Evolutionary conservation across 2,113 vertebrate genomes (phyloP).

Genomic region (Vulpes vulpes): DNA sequence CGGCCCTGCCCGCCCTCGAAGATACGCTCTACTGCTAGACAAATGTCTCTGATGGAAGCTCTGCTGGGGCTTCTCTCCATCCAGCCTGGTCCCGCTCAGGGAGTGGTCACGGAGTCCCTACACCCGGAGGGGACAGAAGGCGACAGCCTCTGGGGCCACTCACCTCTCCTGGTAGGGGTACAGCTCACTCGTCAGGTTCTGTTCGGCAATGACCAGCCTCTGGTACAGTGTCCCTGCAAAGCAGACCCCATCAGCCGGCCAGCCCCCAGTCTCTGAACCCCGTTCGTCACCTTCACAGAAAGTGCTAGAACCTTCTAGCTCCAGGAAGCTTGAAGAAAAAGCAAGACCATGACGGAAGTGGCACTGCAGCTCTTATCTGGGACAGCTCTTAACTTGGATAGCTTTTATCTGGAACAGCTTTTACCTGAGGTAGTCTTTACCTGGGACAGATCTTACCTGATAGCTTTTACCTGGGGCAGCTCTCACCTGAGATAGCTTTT

Average conservation of each 20-base stretch:
- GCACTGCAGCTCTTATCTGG: conserved; percentile 87
- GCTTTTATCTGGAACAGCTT: background rate
- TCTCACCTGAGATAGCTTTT: fast-evolving
- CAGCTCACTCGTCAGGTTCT: conserved; percentile 90
- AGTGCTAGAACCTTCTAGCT: background rate
- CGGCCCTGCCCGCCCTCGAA: background rate
- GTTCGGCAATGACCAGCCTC: conserved; percentile 92
- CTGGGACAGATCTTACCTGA: too few relatives aligned
- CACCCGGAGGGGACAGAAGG: background rate
- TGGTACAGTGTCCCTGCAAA: conserved; percentile 91
- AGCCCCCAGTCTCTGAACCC: background rate
- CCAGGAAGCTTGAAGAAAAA: background rate
- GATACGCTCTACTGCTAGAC: fast-evolving
- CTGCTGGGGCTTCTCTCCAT: background rate
- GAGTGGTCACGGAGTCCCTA: background rate
- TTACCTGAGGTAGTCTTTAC: background rate
- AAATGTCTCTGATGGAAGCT: background rate
- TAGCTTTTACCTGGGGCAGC: too few relatives aligned
- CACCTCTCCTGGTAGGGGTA: conserved; percentile 93
- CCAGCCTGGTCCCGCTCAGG: background rate
- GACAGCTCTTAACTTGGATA: background rate
- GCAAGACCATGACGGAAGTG: background rate
- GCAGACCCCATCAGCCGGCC: background rate
- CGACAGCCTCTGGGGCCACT: conserved; percentile 62
- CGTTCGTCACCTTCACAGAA: background rate